Conservation (phyloP, 1,140 invertebrate species). For the Bombus confusus region DNA sequence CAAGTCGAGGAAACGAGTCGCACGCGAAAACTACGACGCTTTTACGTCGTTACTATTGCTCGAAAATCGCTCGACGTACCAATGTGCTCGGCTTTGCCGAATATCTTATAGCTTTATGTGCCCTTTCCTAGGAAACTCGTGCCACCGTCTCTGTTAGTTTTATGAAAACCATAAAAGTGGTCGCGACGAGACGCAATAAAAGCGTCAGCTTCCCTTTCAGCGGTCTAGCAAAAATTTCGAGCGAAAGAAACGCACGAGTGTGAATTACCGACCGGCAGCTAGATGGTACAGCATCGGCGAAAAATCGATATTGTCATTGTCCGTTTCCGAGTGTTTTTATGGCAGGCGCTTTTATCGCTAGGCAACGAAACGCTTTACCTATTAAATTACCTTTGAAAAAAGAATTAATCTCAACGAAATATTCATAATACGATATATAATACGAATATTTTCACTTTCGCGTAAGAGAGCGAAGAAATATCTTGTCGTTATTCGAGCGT, state of each 20-base stretch:
- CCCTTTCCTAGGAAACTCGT: neutral
- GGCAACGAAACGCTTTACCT: neutral
- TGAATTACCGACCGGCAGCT: conserved; percentile 24
- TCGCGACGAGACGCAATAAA: neutral
- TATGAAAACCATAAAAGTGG: neutral
- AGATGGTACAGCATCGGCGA: no score
- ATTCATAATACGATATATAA: no score
- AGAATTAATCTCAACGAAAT: no score
- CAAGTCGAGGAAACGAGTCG: neutral
- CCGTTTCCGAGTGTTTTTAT: neutral
- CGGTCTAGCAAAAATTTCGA: conserved; percentile 13
- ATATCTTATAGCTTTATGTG: neutral
- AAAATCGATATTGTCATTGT: neutral
- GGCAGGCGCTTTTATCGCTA: no score
- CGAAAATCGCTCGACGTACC: neutral
- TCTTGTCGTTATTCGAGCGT: neutral
- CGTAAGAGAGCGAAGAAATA: neutral
- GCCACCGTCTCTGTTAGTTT: neutral
- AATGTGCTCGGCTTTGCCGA: neutral
- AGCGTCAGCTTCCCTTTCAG: no score
- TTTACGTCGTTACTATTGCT: no score
- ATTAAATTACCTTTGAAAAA: no score
- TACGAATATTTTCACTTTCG: no score
- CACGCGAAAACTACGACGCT: neutral
- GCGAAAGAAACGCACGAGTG: neutral